phyloP scores from a whole-genome alignment of 1,140 invertebrate genomes.

The Pseudomyrmex cubaensis region DNA sequence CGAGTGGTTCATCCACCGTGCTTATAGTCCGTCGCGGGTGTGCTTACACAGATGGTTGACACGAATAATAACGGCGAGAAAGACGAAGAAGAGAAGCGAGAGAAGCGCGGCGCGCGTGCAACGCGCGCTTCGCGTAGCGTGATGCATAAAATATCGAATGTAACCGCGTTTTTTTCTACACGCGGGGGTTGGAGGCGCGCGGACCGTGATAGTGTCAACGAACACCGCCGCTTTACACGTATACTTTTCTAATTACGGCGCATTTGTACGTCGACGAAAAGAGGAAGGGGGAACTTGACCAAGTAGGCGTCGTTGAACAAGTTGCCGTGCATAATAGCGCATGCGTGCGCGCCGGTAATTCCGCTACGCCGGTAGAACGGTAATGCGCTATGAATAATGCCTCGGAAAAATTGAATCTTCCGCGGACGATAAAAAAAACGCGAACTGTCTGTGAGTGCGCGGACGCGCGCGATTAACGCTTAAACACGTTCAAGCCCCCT shows the following conservation, averaged over 20 bases:
- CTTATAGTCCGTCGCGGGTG: slow-evolving; percentile 41
- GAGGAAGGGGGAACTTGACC: slow-evolving; percentile 32
- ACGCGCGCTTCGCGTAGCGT: slow-evolving; percentile 31
- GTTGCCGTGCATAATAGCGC: slow-evolving; percentile 55
- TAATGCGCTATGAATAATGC: slow-evolving; percentile 58
- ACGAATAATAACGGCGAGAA: slow-evolving; percentile 63
- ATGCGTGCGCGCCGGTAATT: slow-evolving; percentile 46
- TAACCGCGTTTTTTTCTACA: slow-evolving; percentile 20
- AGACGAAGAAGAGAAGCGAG: background rate
- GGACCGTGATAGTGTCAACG: slow-evolving; percentile 27
- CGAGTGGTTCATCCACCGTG: slow-evolving; percentile 41
- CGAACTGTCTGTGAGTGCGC: background rate
- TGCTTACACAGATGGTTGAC: slow-evolving; percentile 63
- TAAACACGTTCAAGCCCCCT: background rate
- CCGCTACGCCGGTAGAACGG: slow-evolving; percentile 34
- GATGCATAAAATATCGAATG: slow-evolving; percentile 69
- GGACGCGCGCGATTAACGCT: background rate
- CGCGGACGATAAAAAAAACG: slow-evolving; percentile 22
- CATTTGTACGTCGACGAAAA: slow-evolving; percentile 57
- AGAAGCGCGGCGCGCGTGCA: slow-evolving; percentile 6
- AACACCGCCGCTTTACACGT: slow-evolving; percentile 44
- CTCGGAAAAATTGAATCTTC: slow-evolving; percentile 43
- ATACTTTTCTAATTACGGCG: slow-evolving; percentile 56
- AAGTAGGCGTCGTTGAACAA: slow-evolving; percentile 57
- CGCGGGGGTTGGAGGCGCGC: background rate